These are phyloP conservation scores for Lophotis ruficrista DNA, from an alignment of 2,113 vertebrate genomes.

Conservation along the genomic window DNA sequence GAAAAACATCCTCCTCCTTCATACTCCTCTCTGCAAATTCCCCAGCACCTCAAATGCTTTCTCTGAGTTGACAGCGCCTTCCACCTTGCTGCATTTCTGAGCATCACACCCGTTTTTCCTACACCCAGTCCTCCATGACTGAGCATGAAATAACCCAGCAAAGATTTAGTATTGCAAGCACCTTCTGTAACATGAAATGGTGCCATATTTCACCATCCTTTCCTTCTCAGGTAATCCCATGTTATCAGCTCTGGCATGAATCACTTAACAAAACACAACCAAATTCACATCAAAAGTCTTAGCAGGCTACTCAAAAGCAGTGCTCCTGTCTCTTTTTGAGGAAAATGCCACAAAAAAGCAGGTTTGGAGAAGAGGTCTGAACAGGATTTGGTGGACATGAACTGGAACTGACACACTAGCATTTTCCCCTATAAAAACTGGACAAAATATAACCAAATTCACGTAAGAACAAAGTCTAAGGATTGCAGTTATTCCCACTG, in stretches of 20 bases:
- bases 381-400: not conserved
- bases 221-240: not conserved
- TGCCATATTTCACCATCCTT: not conserved
- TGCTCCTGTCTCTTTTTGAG: rapidly evolving
- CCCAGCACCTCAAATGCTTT: not conserved
- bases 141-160: not conserved
- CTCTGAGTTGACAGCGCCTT: not conserved
- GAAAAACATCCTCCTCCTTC: not conserved
- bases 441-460: not conserved
- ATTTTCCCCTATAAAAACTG: not conserved
- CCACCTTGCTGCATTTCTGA: not conserved
- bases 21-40: not conserved
- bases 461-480: not conserved
- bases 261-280: not conserved
- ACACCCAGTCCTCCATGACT: not conserved
- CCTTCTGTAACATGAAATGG: not conserved
- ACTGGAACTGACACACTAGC: not conserved
- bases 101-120: not conserved
- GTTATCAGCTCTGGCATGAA: not conserved
- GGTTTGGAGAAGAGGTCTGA: not conserved
- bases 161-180: not conserved
- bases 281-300: not conserved
- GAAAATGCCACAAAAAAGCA: not conserved
- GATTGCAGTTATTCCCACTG: not conserved
- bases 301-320: not conserved